Conservation (phyloP, 2,113 vertebrate genomes). For the Elephas maximus region DNA sequence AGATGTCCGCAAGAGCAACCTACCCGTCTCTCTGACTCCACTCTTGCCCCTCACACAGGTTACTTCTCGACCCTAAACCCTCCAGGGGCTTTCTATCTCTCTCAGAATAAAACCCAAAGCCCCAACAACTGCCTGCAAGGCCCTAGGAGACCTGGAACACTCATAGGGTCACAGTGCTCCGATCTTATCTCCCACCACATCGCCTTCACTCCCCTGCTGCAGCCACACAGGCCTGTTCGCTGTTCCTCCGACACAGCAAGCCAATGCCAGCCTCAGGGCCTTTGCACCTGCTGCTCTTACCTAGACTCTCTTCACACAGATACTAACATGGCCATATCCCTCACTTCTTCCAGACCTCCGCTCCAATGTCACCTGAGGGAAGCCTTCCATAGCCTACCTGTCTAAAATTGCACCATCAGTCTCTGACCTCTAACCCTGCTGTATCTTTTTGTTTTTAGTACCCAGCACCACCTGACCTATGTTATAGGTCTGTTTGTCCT, state of each 20-base stretch:
- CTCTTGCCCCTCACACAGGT: not conserved
- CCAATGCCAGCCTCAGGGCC: not conserved
- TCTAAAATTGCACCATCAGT: not conserved
- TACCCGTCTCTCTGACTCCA: not conserved
- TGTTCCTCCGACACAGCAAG: not conserved
- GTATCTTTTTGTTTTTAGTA: not conserved
- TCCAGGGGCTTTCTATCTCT: not conserved
- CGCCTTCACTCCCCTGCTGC: not conserved
- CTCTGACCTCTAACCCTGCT: not conserved
- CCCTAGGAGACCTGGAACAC: no score
- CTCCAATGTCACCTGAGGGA: not conserved
- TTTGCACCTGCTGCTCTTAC: not conserved
- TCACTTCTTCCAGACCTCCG: not conserved
- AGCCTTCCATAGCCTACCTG: not conserved
- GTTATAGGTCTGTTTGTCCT: not conserved
- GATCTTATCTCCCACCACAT: fast-evolving
- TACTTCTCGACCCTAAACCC: no score
- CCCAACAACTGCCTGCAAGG: not conserved
- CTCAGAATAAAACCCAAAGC: not conserved
- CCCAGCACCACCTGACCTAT: not conserved
- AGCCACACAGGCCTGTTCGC: not conserved
- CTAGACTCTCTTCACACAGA: not conserved
- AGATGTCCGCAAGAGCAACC: no score
- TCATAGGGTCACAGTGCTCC: not conserved
- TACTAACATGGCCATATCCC: not conserved